phyloP scores from a whole-genome alignment of 2,113 vertebrate species.

The Hipposideros armiger region DNA sequence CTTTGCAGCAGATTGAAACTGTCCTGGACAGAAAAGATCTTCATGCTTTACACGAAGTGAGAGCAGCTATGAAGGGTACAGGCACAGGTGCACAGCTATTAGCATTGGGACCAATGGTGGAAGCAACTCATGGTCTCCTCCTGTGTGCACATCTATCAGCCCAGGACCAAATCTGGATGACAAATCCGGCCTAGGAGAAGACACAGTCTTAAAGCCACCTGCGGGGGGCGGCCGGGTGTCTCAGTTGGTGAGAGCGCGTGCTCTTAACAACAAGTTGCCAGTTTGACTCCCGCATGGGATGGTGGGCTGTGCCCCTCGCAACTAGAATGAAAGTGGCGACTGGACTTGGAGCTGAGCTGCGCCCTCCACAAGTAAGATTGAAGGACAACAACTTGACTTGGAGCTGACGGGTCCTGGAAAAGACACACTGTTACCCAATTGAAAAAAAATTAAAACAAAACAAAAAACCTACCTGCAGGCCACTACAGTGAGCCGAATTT shows the following conservation, averaged over 20 bases:
- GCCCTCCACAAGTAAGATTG: too few species aligned
- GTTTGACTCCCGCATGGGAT: too few species aligned
- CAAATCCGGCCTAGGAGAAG: neutral
- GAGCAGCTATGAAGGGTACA: neutral
- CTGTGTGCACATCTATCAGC: neutral
- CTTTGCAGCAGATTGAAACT: slow-evolving; percentile 63
- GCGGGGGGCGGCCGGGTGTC: neutral
- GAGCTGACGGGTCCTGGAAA: too few species aligned
- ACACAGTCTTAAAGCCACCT: neutral
- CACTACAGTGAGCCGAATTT: neutral
- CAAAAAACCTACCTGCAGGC: neutral
- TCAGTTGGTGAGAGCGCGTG: too few species aligned
- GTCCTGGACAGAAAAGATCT: neutral
- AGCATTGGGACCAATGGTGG: neutral
- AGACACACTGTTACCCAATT: too few species aligned
- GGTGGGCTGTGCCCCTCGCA: too few species aligned
- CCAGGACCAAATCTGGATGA: neutral
- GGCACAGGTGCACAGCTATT: neutral
- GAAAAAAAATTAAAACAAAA: too few species aligned
- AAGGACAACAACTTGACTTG: too few species aligned
- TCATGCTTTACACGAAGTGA: neutral
- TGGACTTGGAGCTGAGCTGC: too few species aligned
- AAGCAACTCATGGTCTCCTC: neutral
- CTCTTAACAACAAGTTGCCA: too few species aligned
- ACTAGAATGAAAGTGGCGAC: too few species aligned